These are phyloP conservation scores for Synergus laeviventris DNA, from an alignment of 2,888 invertebrate genomes.

Conservation along the genomic window DNA sequence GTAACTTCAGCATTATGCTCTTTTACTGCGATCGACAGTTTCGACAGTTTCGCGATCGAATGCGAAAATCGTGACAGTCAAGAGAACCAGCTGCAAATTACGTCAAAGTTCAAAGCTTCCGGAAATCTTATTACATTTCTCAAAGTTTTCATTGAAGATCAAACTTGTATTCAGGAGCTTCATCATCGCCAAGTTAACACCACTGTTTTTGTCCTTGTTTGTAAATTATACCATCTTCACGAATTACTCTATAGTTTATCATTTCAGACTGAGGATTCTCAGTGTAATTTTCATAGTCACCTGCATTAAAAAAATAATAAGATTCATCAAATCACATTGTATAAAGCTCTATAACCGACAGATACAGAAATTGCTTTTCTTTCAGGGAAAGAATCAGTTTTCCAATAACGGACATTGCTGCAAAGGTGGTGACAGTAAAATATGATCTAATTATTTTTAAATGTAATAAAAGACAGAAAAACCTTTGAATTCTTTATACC, in stretches of 20 bases:
- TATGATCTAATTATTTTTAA: not conserved
- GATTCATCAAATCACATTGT: not conserved
- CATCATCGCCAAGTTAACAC: not conserved
- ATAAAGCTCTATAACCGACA: not conserved
- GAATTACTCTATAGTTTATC: not conserved
- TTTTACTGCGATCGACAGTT: conserved; percentile 72
- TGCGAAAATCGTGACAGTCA: conserved; percentile 59
- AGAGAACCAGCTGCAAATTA: conserved; percentile 63
- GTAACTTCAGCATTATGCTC: conserved; percentile 71
- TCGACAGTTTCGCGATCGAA: conserved; percentile 69
- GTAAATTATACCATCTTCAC: not conserved
- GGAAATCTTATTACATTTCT: conserved; percentile 33
- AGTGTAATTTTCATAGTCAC: too few relatives aligned
- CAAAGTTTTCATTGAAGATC: conserved; percentile 30
- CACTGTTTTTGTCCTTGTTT: conserved; percentile 8
- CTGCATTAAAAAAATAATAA: not conserved
- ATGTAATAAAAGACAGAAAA: not conserved
- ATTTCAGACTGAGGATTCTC: too few relatives aligned
- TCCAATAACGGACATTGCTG: not conserved
- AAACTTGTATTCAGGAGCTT: conserved; percentile 33
- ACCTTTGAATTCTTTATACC: not conserved
- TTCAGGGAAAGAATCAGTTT: not conserved
- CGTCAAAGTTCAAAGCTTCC: conserved; percentile 62
- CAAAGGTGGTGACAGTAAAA: not conserved
- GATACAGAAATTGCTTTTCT: not conserved